Evolutionary conservation across 1,140 invertebrate genomes (phyloP), one percentile per base, ranked within the genome.

Genomic region (Parapsyche elsis): DNA sequence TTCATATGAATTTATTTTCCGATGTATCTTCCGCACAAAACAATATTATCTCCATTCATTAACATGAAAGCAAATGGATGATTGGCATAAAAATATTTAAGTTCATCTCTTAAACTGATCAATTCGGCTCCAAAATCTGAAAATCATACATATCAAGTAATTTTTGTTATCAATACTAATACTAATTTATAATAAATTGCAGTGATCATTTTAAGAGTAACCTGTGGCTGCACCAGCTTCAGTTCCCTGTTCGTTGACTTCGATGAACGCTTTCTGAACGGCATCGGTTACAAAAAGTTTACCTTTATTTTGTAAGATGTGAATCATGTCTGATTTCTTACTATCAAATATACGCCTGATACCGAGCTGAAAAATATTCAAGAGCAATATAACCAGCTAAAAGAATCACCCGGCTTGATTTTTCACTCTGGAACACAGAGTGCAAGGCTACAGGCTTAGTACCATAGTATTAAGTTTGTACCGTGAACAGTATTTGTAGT

Each of bases 141-240:
- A 53, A 53, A n/a, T 4, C 2, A 12, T n/a, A 53, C 49, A 5
- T 19, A 53, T 12, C 1, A 53, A 1, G 1, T 53, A n/a, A 19
- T n/a, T 1, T 53, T 5, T 53, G 49, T n/a, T n/a, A 53, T 53
- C 12, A 53, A 53, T 14, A 46, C 49, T n/a, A 19, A 46, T 46
- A 46, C 7, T 53, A 2, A 53, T 53, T 53, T 38, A 38, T 38
- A 38, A 38, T 38, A 38, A 7, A 4, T 38, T 38, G n/a, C n/a
- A n/a, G n/a, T n/a, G n/a, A n/a, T 38, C 1, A 7, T 38, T 4
- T 38, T 7, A 38, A 38, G 7, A 7, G 1, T 21, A 1, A 93
- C 92, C 92, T 78, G 93, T 94, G 21, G 92, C 93, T 9, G 93
- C 94, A 1, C 94, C 93, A 16, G 94, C 94, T 86, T 94, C 93